A percentile compares a stretch with the other conserved stretches of the same genome.
These are phyloP conservation scores for Ariolimax columbianus DNA, from an alignment of 2,888 invertebrate genomes.

Conservation along the genomic window DNA sequence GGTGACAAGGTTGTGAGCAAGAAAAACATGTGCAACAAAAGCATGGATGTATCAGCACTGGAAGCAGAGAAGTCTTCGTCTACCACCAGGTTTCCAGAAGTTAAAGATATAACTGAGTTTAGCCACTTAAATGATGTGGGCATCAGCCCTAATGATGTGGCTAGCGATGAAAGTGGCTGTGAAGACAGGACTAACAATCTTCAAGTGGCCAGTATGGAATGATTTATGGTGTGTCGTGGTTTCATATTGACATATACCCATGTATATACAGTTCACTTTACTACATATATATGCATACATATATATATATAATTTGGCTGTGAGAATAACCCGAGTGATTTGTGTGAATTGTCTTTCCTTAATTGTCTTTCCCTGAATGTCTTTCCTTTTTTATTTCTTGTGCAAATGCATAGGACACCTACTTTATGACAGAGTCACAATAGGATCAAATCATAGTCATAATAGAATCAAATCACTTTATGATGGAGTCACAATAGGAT, in stretches of 20 bases:
- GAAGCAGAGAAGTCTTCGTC: background rate
- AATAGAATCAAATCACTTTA: too few relatives aligned
- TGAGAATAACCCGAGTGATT: slow-evolving; percentile 14
- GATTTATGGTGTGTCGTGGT: background rate
- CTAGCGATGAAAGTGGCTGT: background rate
- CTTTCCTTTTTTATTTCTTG: background rate
- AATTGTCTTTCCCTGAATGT: background rate
- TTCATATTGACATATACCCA: background rate
- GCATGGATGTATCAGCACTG: background rate
- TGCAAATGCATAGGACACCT: too few relatives aligned
- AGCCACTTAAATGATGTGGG: background rate
- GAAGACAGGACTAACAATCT: background rate
- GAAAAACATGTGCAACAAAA: background rate
- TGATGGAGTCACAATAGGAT: too few relatives aligned
- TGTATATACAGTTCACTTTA: background rate
- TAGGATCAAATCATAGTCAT: too few relatives aligned
- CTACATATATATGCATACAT: too few relatives aligned
- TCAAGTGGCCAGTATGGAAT: slow-evolving; percentile 12
- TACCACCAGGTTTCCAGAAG: background rate
- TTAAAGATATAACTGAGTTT: background rate
- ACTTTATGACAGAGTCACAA: too few relatives aligned
- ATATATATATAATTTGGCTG: slow-evolving; percentile 1
- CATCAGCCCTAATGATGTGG: background rate
- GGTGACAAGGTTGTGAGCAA: background rate
- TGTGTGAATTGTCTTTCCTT: background rate